phyloP scores from a whole-genome alignment of 1,140 invertebrate genomes.

The Drosophila ercepeae region DNA sequence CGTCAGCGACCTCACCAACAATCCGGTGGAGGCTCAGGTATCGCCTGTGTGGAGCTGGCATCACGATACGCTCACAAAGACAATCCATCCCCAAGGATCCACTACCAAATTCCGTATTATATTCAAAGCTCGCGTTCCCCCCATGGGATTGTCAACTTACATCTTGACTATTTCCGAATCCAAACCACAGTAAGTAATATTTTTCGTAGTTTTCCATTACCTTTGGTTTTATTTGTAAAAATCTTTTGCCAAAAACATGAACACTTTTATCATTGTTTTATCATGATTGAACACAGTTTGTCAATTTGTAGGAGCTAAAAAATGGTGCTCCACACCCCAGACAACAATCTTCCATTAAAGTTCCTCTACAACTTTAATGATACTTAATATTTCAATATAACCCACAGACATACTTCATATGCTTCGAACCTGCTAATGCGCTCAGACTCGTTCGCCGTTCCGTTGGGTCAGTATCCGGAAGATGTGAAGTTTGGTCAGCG shows the following conservation, averaged over 20 bases:
- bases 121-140: constrained; percentile 76
- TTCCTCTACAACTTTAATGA: background rate
- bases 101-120: constrained; percentile 80
- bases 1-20: constrained; percentile 79
- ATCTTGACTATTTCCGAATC: constrained; percentile 59
- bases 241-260: no score
- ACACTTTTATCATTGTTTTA: no score
- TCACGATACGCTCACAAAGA: constrained; percentile 59
- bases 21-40: constrained; percentile 69
- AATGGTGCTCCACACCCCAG: background rate
- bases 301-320: background rate
- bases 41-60: constrained; percentile 82
- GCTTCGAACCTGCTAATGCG: constrained; percentile 85
- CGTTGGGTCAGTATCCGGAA: constrained; percentile 74
- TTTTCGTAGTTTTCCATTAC: background rate
- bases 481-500: constrained; percentile 75
- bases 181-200: constrained; percentile 53
- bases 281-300: background rate
- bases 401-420: constrained; percentile 84
- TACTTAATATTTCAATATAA: background rate
- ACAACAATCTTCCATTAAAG: background rate
- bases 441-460: constrained; percentile 66
- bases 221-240: background rate
- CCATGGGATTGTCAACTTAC: constrained; percentile 73
- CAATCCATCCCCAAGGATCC: constrained; percentile 72